Evolutionary conservation across 2,888 invertebrate species (phyloP).

Genomic region (Parochlus steinenii): DNA sequence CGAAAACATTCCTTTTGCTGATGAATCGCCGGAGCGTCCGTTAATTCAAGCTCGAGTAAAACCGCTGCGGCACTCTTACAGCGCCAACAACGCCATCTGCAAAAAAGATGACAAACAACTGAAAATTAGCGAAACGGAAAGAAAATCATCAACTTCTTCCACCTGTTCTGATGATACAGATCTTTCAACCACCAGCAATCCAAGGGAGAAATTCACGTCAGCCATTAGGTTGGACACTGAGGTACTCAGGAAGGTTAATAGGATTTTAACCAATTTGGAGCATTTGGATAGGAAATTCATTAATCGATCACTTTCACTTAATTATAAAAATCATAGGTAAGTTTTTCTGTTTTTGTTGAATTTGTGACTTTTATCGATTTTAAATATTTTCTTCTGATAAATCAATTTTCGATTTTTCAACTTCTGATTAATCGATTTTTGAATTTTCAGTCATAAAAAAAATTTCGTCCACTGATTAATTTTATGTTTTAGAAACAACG

Average conservation of each 20-base stretch:
- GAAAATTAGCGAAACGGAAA: too few relatives aligned
- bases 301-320: slow-evolving; percentile 15
- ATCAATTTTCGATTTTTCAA: too few relatives aligned
- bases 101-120: too few relatives aligned
- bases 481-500: slow-evolving; percentile 9
- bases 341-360: too few relatives aligned
- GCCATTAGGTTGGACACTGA: slow-evolving; percentile 9
- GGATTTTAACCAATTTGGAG: slow-evolving; percentile 14
- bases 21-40: slow-evolving; percentile 42
- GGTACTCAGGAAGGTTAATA: slow-evolving; percentile 11
- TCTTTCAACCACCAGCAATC: slow-evolving; percentile 13
- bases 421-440: too few relatives aligned
- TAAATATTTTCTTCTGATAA: too few relatives aligned
- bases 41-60: slow-evolving; percentile 13
- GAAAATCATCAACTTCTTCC: too few relatives aligned
- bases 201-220: slow-evolving; percentile 5
- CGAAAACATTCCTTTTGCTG: slow-evolving; percentile 54
- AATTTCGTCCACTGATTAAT: slow-evolving; percentile 1
- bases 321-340: slow-evolving; percentile 14
- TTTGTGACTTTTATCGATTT: too few relatives aligned
- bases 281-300: slow-evolving; percentile 14
- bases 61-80: slow-evolving; percentile 12
- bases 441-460: not conserved
- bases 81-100: not conserved
- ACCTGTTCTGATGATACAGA: slow-evolving; percentile 13